A percentile compares a stretch with the other conserved stretches of the same genome.
phyloP scores from a whole-genome alignment of 2,113 vertebrate genomes.

The Sakesphorus luctuosus region DNA sequence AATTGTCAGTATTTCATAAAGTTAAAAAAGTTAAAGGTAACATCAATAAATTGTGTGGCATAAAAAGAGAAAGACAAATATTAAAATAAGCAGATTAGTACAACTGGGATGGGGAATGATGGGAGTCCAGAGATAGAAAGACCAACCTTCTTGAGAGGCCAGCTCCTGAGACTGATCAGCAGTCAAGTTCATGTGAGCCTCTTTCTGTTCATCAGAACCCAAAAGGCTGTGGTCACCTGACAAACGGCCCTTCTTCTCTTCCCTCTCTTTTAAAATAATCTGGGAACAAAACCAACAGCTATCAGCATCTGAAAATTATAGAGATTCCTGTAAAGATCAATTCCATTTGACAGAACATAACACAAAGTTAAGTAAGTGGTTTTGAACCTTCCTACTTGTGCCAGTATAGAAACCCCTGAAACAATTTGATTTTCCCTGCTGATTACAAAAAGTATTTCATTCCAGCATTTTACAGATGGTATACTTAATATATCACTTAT shows the following conservation, averaged over 20 bases:
- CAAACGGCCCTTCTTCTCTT: slow-evolving; percentile 93
- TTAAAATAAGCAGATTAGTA: neutral
- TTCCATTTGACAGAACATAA: neutral
- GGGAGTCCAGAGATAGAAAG: neutral
- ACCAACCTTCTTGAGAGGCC: slow-evolving; percentile 90
- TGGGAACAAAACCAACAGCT: slow-evolving; percentile 62
- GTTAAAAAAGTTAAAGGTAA: neutral
- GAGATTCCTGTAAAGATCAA: neutral
- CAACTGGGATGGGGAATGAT: neutral
- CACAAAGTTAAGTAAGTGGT: neutral
- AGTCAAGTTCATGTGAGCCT: slow-evolving; percentile 81
- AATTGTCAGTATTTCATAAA: neutral
- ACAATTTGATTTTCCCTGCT: neutral
- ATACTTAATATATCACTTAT: neutral
- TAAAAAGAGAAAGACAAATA: neutral
- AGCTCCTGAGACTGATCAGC: slow-evolving; percentile 86
- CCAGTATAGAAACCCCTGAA: neutral
- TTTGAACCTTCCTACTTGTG: neutral
- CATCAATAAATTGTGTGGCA: neutral
- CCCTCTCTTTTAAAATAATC: slow-evolving; percentile 98
- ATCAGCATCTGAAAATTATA: neutral
- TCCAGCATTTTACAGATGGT: neutral
- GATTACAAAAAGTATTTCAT: neutral
- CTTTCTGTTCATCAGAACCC: slow-evolving; percentile 85
- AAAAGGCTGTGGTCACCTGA: slow-evolving; percentile 82